Base-by-base conservation (phyloP, 2,888 invertebrate species). In the Octodonta nipae region DNA sequence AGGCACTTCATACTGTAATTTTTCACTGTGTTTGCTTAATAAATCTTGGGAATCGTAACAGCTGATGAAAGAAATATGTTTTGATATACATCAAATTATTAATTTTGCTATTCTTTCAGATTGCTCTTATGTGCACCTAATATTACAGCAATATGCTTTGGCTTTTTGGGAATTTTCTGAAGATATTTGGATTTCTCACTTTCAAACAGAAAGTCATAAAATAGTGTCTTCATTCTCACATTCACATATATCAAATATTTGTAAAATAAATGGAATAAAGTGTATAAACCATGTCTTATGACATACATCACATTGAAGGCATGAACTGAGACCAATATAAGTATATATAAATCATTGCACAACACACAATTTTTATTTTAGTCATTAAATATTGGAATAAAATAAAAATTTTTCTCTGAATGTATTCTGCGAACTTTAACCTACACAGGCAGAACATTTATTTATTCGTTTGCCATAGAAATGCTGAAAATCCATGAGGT, bases 41-140 rank as follows among this genome's bases (percentile, higher is more conserved):
- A 62, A 67, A 80, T 82, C 84, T 62, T 75, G 71, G 47, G 74
- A 68, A 64, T 89, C 87, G 60, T 86, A 83, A 52, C 88, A 77
- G 62, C 81, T 88, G 52, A 89, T 64, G 60, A 74, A 79, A 33
- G 80, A 71, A 49, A 89, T 76, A 42, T 79, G 80, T 51, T 78
- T 68, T 31, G 75, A 65, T 31, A 83, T 65, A 48, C 80, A 77
- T 81, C 86, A 89, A 33, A 75, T 63, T 30, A 86, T 71, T 39
- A 88, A 58, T 41, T 75, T 76, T 15, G 76, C 72, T 38, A 88
- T 58, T 78, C 75, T 41, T 56, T 52, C 33, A 68, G 61, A 3
- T 73, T 68, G 26, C 73, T 71, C 38, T 72, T 61, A 49, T 68
- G 67, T 34, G 56, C 63, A 31, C 78, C 77, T 28, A 81, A 61